Percentiles rank a stretch among this genome's conserved stretches.
These are phyloP conservation scores for Muntiacus reevesi DNA, from an alignment of 2,113 vertebrate species.

Conservation along the genomic window DNA sequence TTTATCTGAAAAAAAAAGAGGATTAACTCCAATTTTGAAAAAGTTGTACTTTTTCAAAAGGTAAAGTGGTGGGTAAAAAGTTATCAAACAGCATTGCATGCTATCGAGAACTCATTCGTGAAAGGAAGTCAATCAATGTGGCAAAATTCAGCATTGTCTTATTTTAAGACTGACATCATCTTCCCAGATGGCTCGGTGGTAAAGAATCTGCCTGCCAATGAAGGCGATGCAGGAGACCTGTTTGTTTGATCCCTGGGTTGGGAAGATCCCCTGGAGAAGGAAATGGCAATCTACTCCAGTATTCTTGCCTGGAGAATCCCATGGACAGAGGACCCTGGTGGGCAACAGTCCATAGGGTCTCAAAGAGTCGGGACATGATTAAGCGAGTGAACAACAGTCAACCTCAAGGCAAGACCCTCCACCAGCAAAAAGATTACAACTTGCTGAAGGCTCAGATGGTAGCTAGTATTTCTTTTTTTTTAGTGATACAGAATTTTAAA, in stretches of 20 bases:
- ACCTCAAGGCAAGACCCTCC: neutral
- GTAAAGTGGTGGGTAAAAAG: neutral
- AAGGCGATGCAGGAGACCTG: accelerated
- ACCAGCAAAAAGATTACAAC: neutral
- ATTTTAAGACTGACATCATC: neutral
- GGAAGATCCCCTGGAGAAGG: neutral
- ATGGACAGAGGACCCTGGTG: neutral
- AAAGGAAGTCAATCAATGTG: neutral
- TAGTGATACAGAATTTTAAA: neutral
- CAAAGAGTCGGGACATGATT: neutral
- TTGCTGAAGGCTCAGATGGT: neutral
- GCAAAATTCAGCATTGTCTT: neutral
- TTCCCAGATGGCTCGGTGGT: neutral
- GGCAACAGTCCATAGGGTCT: neutral
- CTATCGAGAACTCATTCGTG: neutral
- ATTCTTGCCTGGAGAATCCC: neutral
- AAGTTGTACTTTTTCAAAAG: neutral
- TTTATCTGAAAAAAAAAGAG: neutral
- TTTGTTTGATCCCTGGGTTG: neutral
- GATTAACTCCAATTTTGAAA: neutral
- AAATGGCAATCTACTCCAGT: neutral
- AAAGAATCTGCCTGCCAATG: neutral
- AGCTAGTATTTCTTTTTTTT: neutral
- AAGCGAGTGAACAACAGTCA: neutral
- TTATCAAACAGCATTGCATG: neutral